Base-by-base conservation (phyloP, 2,888 invertebrate genomes). In the Philereme vetulata region DNA sequence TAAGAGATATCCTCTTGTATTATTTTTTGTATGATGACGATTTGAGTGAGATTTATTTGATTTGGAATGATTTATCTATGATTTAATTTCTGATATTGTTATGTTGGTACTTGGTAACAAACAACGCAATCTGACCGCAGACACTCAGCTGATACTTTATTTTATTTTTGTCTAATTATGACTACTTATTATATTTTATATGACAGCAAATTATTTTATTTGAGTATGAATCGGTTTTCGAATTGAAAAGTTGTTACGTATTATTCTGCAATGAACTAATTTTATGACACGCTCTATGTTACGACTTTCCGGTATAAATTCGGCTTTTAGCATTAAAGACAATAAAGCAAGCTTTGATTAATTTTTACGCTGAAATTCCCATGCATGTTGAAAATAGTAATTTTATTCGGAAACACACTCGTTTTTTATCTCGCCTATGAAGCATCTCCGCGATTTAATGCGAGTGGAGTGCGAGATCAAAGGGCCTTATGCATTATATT, bases 401-500 rank as follows among this genome's bases (percentile, higher is more conserved):
- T 78, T 77, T 81, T 64, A 59, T 65, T 62, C 53, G n/a, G 49
- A 53, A 64, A 53, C 62, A 61, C 56, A 60, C 60, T 67, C 54
- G 68, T 77, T 72, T 79, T 42, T 66, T 71, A 75, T 71, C 76
- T 68, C 71, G 67, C 68, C 66, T 75, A 75, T 74, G 77, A 77
- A 82, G 77, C 77, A 83, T 84, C 82, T 84, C 82, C 74, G 82
- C 82, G 80, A 84, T 87, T 86, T 84, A 82, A 85, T 86, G 86
- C 83, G 82, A 83, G 85, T 81, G 77, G 78, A 88, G 86, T 84
- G 84, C 80, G 78, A 90, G 90, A 92, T 92, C 91, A 92, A 92
- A 92, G 90, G 82, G 84, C 82, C 82, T 86, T 88, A 90, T 90
- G 89, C 89, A 90, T 90, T 90, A 87, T 90, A 90, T 90, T 90